Percentiles rank a stretch among this genome's conserved stretches.
Conservation (phyloP, 2,888 invertebrate genomes). For the Meganola albula region DNA sequence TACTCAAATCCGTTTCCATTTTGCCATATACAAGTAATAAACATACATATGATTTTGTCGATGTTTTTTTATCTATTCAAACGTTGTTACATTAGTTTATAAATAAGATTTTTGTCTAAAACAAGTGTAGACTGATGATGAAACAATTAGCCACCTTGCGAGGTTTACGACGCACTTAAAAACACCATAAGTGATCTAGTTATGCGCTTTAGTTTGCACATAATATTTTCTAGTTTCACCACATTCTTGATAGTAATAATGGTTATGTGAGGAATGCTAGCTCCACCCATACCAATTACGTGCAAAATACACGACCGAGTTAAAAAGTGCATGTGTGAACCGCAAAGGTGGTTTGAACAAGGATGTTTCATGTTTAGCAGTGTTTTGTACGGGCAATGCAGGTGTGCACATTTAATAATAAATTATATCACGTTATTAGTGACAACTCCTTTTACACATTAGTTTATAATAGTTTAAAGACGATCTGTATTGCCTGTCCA, state of each 20-base stretch:
- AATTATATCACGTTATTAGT: constrained; percentile 36
- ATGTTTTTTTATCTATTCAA: no score
- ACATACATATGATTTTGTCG: no score
- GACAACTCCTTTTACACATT: constrained; percentile 29
- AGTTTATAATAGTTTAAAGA: no score
- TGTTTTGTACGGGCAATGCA: constrained; percentile 25
- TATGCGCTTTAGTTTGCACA: constrained; percentile 45
- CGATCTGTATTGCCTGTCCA: no score
- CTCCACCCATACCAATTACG: constrained; percentile 49
- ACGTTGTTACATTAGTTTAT: no score
- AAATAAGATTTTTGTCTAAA: no score
- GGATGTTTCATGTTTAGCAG: constrained; percentile 17
- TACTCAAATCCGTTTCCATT: no score
- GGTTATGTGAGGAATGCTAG: constrained; percentile 53
- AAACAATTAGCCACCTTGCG: neutral
- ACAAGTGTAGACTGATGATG: no score
- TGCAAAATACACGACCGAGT: constrained; percentile 36
- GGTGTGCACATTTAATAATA: constrained; percentile 37
- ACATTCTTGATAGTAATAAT: constrained; percentile 59
- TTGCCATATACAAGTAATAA: no score
- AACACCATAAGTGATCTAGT: constrained; percentile 40
- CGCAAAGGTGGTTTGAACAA: constrained; percentile 6
- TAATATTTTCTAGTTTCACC: constrained; percentile 61
- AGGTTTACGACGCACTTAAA: constrained; percentile 29
- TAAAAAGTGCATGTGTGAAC: constrained; percentile 19